These are phyloP conservation scores for Rachycentron canadum DNA, from an alignment of 2,797 vertebrate species.

Conservation along the genomic window DNA sequence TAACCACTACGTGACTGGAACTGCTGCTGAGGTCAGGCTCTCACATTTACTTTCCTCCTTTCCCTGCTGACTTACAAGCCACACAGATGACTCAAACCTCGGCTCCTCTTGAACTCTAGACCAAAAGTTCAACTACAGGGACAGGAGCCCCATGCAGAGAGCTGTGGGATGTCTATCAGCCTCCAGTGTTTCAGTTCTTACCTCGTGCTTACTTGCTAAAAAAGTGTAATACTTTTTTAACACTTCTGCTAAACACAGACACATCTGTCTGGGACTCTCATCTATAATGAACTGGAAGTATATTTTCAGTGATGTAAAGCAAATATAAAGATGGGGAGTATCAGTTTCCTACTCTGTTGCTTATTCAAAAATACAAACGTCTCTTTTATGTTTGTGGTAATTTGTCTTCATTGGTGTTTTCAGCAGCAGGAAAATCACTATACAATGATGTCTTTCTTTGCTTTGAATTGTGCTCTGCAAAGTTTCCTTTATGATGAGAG, in stretches of 20 bases:
- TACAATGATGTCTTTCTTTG: neutral
- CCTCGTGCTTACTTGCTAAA: conserved; percentile 2
- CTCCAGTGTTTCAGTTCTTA: neutral
- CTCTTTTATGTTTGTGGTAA: neutral
- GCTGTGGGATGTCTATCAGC: neutral
- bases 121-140: neutral
- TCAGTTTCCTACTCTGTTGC: neutral
- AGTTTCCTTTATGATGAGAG: conserved; percentile 14
- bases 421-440: neutral
- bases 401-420: neutral
- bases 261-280: neutral
- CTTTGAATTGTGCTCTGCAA: neutral
- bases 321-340: neutral
- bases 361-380: neutral
- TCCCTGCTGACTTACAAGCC: conserved; percentile 34
- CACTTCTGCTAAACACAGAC: no score
- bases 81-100: conserved; percentile 22
- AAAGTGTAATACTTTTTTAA: no score
- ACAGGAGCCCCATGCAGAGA: neutral
- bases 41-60: conserved; percentile 21
- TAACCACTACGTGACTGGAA: conserved; percentile 90
- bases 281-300: neutral
- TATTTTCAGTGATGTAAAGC: neutral
- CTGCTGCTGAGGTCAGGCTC: conserved; percentile 83
- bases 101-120: conserved; percentile 26